These are phyloP conservation scores for Silurus meridionalis DNA, from an alignment of 2,113 vertebrate genomes.

Conservation along the genomic window DNA sequence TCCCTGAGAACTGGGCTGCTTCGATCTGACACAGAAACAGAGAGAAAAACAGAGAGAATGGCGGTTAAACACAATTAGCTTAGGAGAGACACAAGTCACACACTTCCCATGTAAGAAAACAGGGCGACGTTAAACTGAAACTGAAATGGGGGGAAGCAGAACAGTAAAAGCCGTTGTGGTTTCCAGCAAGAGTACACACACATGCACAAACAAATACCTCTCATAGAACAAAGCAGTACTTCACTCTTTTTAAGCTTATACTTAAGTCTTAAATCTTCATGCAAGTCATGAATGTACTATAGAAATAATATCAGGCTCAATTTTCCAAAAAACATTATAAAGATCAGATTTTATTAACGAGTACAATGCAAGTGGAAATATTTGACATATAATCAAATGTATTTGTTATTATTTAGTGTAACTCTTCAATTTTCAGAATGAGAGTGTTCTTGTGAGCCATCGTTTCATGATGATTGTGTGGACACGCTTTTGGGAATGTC, in stretches of 20 bases:
- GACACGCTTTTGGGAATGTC: neutral
- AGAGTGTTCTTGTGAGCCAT: neutral
- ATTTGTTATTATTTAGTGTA: too few species aligned
- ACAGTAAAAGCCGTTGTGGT: neutral
- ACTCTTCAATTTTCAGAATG: too few species aligned
- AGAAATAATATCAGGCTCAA: neutral
- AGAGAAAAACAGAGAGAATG: neutral
- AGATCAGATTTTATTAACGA: neutral
- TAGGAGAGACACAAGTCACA: neutral
- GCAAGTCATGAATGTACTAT: neutral
- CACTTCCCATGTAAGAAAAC: slow-evolving; percentile 7
- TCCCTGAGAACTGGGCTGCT: slow-evolving; percentile 90
- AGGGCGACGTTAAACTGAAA: slow-evolving; percentile 13
- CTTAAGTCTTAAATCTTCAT: neutral
- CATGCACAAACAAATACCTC: neutral
- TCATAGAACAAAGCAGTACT: slow-evolving; percentile 5
- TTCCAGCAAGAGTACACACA: slow-evolving; percentile 10
- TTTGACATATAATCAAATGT: too few species aligned
- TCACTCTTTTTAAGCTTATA: neutral
- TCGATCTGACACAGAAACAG: slow-evolving; percentile 77
- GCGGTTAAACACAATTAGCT: neutral
- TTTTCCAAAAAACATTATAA: neutral
- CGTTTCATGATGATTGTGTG: neutral
- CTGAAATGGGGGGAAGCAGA: neutral
- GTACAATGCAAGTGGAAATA: neutral